Evolutionary conservation across 2,113 vertebrate genomes (phyloP).

Genomic region (Rissa tridactyla): DNA sequence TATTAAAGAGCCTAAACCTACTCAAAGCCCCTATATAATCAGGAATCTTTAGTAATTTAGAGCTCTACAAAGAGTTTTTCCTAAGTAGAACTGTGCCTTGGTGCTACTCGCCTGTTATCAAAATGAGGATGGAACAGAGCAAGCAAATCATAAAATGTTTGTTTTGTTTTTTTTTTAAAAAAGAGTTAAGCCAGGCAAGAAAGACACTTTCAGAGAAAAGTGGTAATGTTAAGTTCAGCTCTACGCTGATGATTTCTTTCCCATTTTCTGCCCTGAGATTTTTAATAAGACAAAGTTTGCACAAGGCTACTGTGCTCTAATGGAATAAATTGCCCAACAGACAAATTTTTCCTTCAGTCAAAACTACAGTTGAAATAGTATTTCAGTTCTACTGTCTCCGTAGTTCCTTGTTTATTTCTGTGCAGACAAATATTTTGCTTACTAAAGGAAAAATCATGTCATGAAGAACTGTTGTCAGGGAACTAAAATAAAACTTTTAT

Average conservation of each 20-base stretch:
- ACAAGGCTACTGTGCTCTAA: not conserved
- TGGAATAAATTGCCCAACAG: not conserved
- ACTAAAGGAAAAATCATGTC: not conserved
- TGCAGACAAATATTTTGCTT: constrained; percentile 33
- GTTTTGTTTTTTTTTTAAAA: not conserved
- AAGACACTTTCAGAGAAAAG: not conserved
- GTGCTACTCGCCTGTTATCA: not conserved
- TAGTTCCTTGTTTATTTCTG: constrained; percentile 32
- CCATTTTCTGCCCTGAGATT: not conserved
- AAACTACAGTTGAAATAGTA: not conserved
- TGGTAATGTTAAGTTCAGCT: not conserved
- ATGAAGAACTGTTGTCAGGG: not conserved
- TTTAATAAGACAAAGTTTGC: not conserved
- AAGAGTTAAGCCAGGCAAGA: not conserved
- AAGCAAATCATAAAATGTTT: not conserved
- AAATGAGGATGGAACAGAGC: not conserved
- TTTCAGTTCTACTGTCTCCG: not conserved
- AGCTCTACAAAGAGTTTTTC: not conserved
- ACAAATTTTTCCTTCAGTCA: not conserved
- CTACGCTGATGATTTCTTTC: not conserved
- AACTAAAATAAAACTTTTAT: not conserved
- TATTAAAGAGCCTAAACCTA: not conserved
- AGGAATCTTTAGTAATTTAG: not conserved
- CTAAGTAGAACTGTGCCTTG: not conserved
- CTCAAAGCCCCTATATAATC: not conserved